phyloP scores from a whole-genome alignment of 2,888 invertebrate genomes.

The Xestia rhomboidea region DNA sequence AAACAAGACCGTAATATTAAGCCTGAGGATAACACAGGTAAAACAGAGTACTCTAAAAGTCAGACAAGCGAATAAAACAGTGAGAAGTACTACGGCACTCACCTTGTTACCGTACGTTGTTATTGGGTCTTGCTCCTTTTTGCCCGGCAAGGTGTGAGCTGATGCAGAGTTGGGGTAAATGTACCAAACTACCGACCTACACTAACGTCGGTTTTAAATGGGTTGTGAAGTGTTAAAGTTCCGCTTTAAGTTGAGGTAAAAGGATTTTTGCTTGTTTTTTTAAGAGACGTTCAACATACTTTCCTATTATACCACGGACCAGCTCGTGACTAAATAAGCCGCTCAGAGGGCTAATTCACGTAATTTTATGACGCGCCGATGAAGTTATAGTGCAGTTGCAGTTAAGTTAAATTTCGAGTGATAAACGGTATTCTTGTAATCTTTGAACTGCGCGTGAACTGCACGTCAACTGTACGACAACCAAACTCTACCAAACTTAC shows the following conservation, averaged over 20 bases:
- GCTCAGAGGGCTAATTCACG: too few relatives aligned
- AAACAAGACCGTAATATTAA: constrained; percentile 57
- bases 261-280: constrained; percentile 29
- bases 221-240: constrained; percentile 45
- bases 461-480: too few relatives aligned
- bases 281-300: neutral
- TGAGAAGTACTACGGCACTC: constrained; percentile 59
- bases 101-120: constrained; percentile 60
- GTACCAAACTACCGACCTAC: constrained; percentile 36
- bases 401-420: too few relatives aligned
- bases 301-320: neutral
- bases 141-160: constrained; percentile 56
- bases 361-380: too few relatives aligned
- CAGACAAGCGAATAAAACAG: constrained; percentile 66
- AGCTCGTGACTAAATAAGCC: neutral
- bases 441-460: too few relatives aligned
- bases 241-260: constrained; percentile 34
- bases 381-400: too few relatives aligned
- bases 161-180: constrained; percentile 54
- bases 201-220: constrained; percentile 43
- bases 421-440: too few relatives aligned
- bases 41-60: constrained; percentile 61
- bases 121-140: constrained; percentile 61
- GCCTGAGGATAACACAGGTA: constrained; percentile 55
- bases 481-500: too few relatives aligned